Percentiles rank a stretch among this genome's conserved stretches.
These are phyloP conservation scores for Eristalis tenax DNA, from an alignment of 2,888 invertebrate genomes.

Conservation along the genomic window DNA sequence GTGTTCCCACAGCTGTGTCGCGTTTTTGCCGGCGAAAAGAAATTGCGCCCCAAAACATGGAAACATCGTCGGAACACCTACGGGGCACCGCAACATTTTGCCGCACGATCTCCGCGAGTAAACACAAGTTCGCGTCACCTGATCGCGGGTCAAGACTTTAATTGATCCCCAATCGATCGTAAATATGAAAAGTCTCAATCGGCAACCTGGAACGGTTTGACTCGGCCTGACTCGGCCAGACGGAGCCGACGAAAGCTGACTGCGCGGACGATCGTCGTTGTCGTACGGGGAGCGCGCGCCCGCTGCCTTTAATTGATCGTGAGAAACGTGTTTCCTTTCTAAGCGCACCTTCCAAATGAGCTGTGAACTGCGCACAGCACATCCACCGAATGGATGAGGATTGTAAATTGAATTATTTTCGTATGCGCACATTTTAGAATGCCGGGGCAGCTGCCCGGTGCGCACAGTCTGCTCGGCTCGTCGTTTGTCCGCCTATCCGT, in stretches of 20 bases:
- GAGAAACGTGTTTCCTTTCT: slow-evolving; percentile 71
- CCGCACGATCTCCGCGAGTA: slow-evolving; percentile 41
- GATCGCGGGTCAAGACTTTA: slow-evolving; percentile 67
- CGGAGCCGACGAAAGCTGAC: background rate
- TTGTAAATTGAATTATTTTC: slow-evolving; percentile 70
- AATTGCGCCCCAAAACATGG: slow-evolving; percentile 57
- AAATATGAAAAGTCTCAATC: slow-evolving; percentile 70
- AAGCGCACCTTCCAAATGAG: slow-evolving; percentile 66
- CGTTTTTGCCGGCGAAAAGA: slow-evolving; percentile 34
- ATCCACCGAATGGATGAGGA: slow-evolving; percentile 43
- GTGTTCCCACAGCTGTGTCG: slow-evolving; percentile 52
- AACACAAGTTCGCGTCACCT: slow-evolving; percentile 67
- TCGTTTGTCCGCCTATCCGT: background rate
- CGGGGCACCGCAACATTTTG: slow-evolving; percentile 26
- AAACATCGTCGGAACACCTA: background rate
- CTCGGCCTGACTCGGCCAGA: background rate
- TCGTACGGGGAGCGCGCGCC: background rate
- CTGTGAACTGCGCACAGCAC: slow-evolving; percentile 44
- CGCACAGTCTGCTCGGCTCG: background rate
- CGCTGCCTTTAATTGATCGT: slow-evolving; percentile 65
- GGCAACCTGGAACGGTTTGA: slow-evolving; percentile 24
- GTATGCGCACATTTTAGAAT: slow-evolving; percentile 61
- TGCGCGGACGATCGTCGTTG: background rate
- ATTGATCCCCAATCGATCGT: slow-evolving; percentile 71
- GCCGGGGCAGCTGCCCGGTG: slow-evolving; percentile 11